phyloP scores from a whole-genome alignment of 2,113 vertebrate genomes.

The Phylloscopus trochiloides region DNA sequence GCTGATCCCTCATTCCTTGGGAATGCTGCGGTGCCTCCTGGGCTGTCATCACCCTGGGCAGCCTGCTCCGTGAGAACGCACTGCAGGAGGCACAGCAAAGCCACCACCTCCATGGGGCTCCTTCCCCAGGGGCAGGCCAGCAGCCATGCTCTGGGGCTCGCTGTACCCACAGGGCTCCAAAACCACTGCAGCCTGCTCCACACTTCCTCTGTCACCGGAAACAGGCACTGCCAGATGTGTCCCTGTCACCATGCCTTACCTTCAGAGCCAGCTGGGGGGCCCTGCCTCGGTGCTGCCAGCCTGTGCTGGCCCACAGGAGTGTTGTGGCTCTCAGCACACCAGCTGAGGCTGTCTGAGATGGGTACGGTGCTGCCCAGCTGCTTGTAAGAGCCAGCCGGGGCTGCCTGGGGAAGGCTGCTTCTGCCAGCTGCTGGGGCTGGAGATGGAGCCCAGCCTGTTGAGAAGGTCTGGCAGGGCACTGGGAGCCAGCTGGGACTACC shows the following conservation, averaged over 20 bases:
- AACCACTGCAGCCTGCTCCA: fast-evolving
- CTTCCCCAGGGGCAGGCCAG: fast-evolving
- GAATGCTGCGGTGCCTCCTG: background rate
- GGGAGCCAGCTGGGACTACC: background rate
- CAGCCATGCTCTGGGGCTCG: fast-evolving
- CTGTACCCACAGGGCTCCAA: background rate
- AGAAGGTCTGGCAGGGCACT: background rate
- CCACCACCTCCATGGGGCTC: fast-evolving
- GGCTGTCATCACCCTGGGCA: background rate
- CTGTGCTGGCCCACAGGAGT: fast-evolving
- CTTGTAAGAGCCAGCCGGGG: background rate
- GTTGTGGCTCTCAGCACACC: background rate
- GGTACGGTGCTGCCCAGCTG: fast-evolving
- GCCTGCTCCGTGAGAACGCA: fast-evolving
- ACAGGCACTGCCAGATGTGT: fast-evolving
- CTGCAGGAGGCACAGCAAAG: background rate
- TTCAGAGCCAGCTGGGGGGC: fast-evolving
- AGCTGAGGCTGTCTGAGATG: fast-evolving
- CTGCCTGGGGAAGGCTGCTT: fast-evolving
- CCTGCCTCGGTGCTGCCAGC: fast-evolving
- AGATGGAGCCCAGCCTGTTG: background rate
- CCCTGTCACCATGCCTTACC: fast-evolving
- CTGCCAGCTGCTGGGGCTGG: fast-evolving
- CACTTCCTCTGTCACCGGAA: background rate
- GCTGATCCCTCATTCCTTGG: slow-evolving; percentile 24